Evolutionary conservation across 1,140 invertebrate species (phyloP).

Genomic region (Notospermus geniculatus): DNA sequence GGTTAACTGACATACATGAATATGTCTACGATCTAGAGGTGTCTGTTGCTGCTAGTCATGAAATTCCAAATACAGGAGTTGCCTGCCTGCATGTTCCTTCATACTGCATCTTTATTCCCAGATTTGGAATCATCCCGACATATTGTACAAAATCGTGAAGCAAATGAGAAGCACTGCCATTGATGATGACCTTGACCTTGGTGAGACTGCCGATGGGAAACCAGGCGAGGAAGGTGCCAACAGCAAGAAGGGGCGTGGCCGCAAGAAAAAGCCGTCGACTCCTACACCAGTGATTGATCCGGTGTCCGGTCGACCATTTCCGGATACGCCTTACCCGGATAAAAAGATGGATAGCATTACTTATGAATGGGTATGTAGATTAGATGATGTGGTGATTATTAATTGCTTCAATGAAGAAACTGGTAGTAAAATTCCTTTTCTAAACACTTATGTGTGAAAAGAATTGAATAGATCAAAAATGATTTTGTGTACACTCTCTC

Average conservation of each 20-base stretch:
- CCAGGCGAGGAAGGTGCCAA: slow-evolving; percentile 11
- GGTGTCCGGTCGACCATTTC: slow-evolving; percentile 8
- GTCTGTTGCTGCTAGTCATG: slow-evolving; percentile 1
- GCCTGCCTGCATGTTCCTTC: background rate
- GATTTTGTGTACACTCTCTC: slow-evolving; percentile 8
- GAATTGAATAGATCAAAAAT: slow-evolving; percentile 5
- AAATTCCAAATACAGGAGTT: background rate
- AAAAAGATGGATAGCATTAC: slow-evolving; percentile 16
- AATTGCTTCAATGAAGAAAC: too few relatives aligned
- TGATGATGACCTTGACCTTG: slow-evolving; percentile 85
- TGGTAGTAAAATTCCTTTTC: slow-evolving; percentile 17
- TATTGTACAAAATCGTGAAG: slow-evolving; percentile 86
- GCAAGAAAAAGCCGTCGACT: slow-evolving; percentile 7
- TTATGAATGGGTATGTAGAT: too few relatives aligned
- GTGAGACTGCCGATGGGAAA: slow-evolving; percentile 46
- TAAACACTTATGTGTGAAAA: slow-evolving; percentile 17
- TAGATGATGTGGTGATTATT: too few relatives aligned
- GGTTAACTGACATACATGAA: slow-evolving; percentile 21
- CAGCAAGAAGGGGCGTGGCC: slow-evolving; percentile 27
- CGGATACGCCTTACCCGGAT: slow-evolving; percentile 10
- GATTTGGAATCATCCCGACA: slow-evolving; percentile 99
- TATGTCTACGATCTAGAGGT: background rate
- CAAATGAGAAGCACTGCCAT: slow-evolving; percentile 69
- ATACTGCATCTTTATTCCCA: slow-evolving; percentile 39
- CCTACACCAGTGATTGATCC: slow-evolving; percentile 19